These are phyloP conservation scores for Cephus sareptanus DNA, from an alignment of 2,888 invertebrate genomes.

Conservation along the genomic window DNA sequence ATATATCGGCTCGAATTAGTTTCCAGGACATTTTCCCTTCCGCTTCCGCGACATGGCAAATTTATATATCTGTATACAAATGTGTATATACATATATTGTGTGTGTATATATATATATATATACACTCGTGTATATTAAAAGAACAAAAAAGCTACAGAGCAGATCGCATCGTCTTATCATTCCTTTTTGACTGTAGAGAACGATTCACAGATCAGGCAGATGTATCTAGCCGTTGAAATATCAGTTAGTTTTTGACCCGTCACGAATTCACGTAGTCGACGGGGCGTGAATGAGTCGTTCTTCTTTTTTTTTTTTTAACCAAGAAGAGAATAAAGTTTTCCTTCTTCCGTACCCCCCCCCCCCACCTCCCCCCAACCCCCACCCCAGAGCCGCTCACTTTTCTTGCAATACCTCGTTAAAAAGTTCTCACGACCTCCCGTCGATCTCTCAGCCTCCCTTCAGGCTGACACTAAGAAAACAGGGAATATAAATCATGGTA, in stretches of 20 bases:
- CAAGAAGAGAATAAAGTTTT: not conserved
- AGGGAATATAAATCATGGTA: not conserved
- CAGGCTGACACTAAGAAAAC: not conserved
- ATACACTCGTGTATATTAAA: not conserved
- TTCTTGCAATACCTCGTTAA: slow-evolving; percentile 1
- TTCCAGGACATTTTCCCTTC: not conserved
- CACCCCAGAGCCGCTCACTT: not conserved
- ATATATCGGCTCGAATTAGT: not conserved
- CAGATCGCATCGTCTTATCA: not conserved
- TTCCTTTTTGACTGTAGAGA: not conserved
- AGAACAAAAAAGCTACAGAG: not conserved
- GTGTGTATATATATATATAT: not conserved
- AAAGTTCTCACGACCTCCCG: slow-evolving; percentile 4
- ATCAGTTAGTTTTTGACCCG: not conserved
- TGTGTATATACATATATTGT: not conserved
- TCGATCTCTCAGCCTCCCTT: not conserved
- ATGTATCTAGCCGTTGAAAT: not conserved
- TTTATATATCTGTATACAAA: not conserved
- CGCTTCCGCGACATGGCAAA: not conserved
- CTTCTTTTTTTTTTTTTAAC: not conserved
- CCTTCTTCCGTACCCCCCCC: not conserved
- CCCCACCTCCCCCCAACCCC: too few relatives aligned
- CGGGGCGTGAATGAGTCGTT: not conserved
- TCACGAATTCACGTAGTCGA: not conserved
- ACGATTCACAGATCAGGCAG: not conserved